Evolutionary conservation across 2,797 vertebrate genomes (phyloP), one percentile per base, ranked within the genome.

Genomic region (Sardinella longiceps): DNA sequence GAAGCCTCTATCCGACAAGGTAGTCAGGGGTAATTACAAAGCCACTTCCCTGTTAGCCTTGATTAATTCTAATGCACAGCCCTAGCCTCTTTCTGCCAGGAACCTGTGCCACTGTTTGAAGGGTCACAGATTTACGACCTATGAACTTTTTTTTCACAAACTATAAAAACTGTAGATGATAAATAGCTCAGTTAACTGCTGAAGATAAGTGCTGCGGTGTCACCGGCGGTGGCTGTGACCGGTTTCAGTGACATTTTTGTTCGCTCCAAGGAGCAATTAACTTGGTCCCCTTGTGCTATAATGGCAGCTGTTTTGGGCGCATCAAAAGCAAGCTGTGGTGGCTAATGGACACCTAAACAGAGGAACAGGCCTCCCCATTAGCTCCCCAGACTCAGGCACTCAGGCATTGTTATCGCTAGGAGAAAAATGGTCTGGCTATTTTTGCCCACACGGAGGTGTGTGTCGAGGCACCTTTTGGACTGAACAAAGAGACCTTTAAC

Each of bases 401-500:
- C 37, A 39, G 70, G 37, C 50, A 50, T 51, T 77, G 25, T 77
- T 77, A 74, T 83, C 43, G 14, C 28, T 9, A 20, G 46, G 45
- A 37, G 45, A 50, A 50, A 50, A 83, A 74, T 77, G 20, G 11
- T n/a, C 43, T 20, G 74, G 37, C 33, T 80, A 84, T 80, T 77
- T 83, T 53, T 83, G 53, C 51, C 37, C 70, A 18, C 18, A 18
- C 39, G 23, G 14, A 84, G 50, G 50, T 80, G 83, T 80, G 46
- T 4, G 70, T 20, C 39, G 66, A 25, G 56, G 28, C 48, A 39
- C 39, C 37, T 43, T 43, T 43, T 10, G 46, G 70, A 18, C 37
- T 77, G 77, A 84, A 84, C 53, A 84, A 80, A 84, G 39, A 81
- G 18, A 12, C 15, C 51, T 63, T 81, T 81, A 63, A 81, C 43